phyloP scores from a whole-genome alignment of 1,140 invertebrate genomes.

The Drosophila sechellia region DNA sequence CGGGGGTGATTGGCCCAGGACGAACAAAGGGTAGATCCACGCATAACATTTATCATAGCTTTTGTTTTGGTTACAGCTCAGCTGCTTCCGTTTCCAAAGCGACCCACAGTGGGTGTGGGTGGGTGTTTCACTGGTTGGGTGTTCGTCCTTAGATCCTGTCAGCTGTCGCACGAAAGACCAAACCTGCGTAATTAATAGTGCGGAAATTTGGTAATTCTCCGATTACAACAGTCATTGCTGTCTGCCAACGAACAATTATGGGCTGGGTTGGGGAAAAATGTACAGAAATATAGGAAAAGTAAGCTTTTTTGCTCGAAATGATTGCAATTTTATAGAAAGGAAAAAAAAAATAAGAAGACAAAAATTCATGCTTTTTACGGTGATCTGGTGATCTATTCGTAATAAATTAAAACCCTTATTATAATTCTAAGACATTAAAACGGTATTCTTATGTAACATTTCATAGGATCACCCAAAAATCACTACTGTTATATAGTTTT shows the following conservation, averaged over 20 bases:
- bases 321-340: background rate
- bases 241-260: no score
- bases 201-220: slow-evolving; percentile 43
- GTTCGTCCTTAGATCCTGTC: slow-evolving; percentile 16
- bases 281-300: background rate
- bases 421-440: no score
- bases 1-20: slow-evolving; percentile 6
- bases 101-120: slow-evolving; percentile 27
- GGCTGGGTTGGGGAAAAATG: background rate
- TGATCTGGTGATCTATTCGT: fast-evolving
- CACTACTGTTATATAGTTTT: no score
- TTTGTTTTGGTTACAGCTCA: slow-evolving; percentile 56
- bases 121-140: background rate
- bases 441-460: no score
- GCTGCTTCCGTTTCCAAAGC: slow-evolving; percentile 40
- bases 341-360: no score
- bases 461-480: no score
- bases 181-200: slow-evolving; percentile 58
- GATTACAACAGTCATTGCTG: slow-evolving; percentile 18
- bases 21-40: slow-evolving; percentile 36
- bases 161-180: slow-evolving; percentile 35
- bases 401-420: background rate
- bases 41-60: slow-evolving; percentile 56
- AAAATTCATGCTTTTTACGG: no score
- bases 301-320: background rate